Percentiles rank a stretch among this genome's conserved stretches.
Conservation (phyloP, 2,888 invertebrate genomes). For the Leptogaster cylindrica region DNA sequence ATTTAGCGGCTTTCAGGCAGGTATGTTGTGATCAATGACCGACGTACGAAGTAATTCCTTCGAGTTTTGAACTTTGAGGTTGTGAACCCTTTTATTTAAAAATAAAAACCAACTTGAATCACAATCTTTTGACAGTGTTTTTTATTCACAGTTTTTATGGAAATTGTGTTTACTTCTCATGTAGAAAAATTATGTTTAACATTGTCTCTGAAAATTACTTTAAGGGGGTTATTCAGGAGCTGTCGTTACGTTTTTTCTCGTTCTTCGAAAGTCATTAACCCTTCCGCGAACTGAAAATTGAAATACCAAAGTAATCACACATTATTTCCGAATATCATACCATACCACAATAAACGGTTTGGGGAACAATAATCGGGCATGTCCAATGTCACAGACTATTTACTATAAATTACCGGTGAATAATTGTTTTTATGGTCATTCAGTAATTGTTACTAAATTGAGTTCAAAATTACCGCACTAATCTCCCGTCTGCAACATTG, state of each 20-base stretch:
- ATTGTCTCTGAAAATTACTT: slow-evolving; percentile 33
- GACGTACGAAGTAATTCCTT: slow-evolving; percentile 9
- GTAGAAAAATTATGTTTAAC: too few species aligned
- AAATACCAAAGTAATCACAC: background rate
- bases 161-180: slow-evolving; percentile 31
- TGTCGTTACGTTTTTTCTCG: background rate
- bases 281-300: background rate
- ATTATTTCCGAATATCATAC: too few species aligned
- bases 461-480: too few species aligned
- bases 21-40: slow-evolving; percentile 37
- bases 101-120: slow-evolving; percentile 5
- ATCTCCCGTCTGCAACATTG: too few species aligned
- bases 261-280: slow-evolving; percentile 14
- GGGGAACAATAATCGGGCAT: too few species aligned
- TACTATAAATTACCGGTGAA: too few species aligned
- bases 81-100: slow-evolving; percentile 18
- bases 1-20: slow-evolving; percentile 21
- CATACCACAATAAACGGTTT: too few species aligned
- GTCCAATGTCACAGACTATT: too few species aligned
- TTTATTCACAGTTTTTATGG: slow-evolving; percentile 22
- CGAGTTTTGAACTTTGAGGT: slow-evolving; percentile 31
- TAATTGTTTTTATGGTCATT: too few species aligned
- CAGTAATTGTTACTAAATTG: too few species aligned
- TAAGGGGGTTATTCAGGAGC: slow-evolving; percentile 9
- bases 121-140: background rate